phyloP scores from a whole-genome alignment of 2,797 vertebrate genomes.

The Sciaenops ocellatus region DNA sequence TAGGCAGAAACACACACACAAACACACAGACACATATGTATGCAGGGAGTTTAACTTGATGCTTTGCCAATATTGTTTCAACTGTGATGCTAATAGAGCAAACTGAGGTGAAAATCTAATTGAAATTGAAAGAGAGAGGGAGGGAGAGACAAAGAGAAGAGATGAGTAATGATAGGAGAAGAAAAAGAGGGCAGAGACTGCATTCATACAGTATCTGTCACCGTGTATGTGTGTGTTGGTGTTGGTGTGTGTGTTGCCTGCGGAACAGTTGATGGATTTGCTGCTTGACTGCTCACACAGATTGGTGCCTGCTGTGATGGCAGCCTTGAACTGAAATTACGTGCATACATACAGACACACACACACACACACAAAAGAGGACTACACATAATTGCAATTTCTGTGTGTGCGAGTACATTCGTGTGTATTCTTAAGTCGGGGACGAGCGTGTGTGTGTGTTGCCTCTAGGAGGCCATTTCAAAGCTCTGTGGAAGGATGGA shows the following conservation, averaged over 20 bases:
- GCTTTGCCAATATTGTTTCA: constrained; percentile 48
- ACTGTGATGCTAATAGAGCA: constrained; percentile 54
- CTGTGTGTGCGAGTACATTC: constrained; percentile 30
- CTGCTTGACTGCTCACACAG: constrained; percentile 84
- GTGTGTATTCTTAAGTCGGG: constrained; percentile 62
- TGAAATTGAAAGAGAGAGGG: constrained; percentile 65
- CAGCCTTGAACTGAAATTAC: constrained; percentile 81
- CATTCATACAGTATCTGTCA: constrained; percentile 63
- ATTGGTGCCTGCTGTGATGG: constrained; percentile 83
- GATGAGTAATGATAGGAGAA: constrained; percentile 71
- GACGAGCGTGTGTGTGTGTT: constrained; percentile 46
- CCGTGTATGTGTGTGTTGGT: constrained; percentile 13
- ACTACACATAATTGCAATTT: constrained; percentile 73
- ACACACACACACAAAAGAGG: constrained; percentile 70
- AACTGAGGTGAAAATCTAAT: constrained; percentile 68
- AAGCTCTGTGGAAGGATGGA: constrained; percentile 65
- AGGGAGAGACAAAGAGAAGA: constrained; percentile 47
- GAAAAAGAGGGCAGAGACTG: constrained; percentile 56
- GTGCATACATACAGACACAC: constrained; percentile 61
- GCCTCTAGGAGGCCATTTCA: constrained; percentile 73
- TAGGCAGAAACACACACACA: neutral
- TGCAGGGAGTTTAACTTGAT: constrained; percentile 29
- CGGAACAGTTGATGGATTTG: constrained; percentile 84
- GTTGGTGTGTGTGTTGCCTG: constrained; percentile 61
- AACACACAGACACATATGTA: constrained; percentile 7